Base-by-base conservation (phyloP, 1,140 invertebrate species). In the Tetranychus urticae region DNA sequence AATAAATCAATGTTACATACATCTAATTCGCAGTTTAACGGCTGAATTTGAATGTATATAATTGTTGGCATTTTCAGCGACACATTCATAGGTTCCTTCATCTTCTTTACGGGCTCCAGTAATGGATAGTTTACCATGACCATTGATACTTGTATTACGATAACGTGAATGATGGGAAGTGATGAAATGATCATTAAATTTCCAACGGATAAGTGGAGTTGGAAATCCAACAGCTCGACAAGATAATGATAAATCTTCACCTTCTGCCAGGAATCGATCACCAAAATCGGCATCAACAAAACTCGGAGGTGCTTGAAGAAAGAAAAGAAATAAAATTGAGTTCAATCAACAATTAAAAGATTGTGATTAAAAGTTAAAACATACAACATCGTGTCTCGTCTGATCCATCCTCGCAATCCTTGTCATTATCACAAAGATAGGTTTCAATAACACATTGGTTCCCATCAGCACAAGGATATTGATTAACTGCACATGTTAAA, bases 211-310 rank as follows among this genome's bases (percentile, higher is more conserved):
- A 55, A 88, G 79, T 0, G 94, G 92, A 0, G 78, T 81, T 0
- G 94, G 94, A 0, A 86, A 80, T 55, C 91, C 94, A 2, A 86
- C 79, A 1, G 89, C 90, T 36, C 80, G 80, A 69, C 94, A 98
- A 5, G 78, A 80, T 34, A 97, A 76, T 2, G 78, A 79, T 59
- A 97, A 79, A 0, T 79, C 76, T 4, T 82, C 81, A 4, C 86
- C 85, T 52, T 80, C 72, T 42, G 7, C 1, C n/a, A 52, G 23
- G n/a, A n/a, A n/a, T 52, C 50, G 8, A 2, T n/a, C 50, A 2
- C 31, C 50, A 52, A n/a, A 2, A 33, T 33, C n/a, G n/a, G 13
- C n/a, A 2, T 52, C 50, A 33, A 52, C 23, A 5, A 52, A 52
- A 23, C n/a, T 52, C 2, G 50, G 50, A 52, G 8, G 13, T n/a